Conservation (phyloP, 1,140 invertebrate genomes). For the Drosophila sp. region DNA sequence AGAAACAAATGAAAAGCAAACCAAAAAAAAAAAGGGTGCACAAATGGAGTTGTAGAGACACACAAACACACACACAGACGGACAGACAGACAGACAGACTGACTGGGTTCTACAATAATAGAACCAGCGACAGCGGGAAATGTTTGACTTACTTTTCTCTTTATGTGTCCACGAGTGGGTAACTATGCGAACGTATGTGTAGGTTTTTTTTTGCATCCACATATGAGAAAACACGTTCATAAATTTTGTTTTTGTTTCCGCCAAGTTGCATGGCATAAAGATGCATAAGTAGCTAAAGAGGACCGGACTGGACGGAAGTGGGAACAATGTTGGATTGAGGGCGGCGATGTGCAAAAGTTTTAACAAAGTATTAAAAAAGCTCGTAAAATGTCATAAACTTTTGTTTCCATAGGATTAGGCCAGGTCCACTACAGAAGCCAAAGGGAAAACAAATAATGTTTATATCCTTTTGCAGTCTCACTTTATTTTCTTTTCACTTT, state of each 20-base stretch:
- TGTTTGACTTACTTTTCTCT: constrained; percentile 21
- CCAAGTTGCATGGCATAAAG: constrained; percentile 49
- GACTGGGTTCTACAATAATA: constrained; percentile 6
- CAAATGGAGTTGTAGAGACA: not conserved
- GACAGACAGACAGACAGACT: not conserved
- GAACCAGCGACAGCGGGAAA: not conserved
- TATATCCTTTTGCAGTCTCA: constrained; percentile 32
- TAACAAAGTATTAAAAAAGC: constrained; percentile 67
- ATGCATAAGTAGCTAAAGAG: constrained; percentile 43
- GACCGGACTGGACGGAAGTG: not conserved
- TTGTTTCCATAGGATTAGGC: constrained; percentile 61
- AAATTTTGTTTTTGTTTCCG: constrained; percentile 59
- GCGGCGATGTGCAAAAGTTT: constrained; percentile 45
- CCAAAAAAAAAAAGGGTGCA: constrained; percentile 7
- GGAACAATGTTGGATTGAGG: not conserved
- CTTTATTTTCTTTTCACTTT: constrained; percentile 31
- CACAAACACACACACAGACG: not conserved
- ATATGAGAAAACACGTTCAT: constrained; percentile 60
- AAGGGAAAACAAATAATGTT: constrained; percentile 46
- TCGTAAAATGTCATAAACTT: constrained; percentile 69
- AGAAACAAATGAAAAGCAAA: constrained; percentile 14
- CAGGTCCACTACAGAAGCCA: constrained; percentile 43
- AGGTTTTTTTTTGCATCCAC: constrained; percentile 29
- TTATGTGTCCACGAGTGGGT: constrained; percentile 17
- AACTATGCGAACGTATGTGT: not conserved